Conservation (phyloP, 2,113 vertebrate species). For the Cyanocitta stelleri region DNA sequence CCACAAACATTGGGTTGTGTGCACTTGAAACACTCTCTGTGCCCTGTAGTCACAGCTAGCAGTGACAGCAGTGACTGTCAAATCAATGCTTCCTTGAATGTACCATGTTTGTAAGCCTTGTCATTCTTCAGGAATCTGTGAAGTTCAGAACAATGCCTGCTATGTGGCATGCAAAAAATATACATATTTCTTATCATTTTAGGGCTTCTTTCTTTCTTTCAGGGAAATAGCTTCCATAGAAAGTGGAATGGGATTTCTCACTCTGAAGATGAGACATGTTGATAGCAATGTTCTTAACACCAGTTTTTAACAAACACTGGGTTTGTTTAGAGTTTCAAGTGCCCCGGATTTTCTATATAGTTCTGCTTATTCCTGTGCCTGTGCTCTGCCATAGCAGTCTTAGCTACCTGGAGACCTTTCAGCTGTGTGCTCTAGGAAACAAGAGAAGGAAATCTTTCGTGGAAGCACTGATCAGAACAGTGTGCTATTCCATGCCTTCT, state of each 20-base stretch:
- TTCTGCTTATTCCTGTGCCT: background rate
- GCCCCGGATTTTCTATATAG: background rate
- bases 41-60: background rate
- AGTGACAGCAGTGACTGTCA: background rate
- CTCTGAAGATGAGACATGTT: background rate
- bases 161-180: background rate
- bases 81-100: background rate
- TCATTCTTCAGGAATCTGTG: background rate
- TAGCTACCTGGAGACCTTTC: background rate
- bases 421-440: background rate
- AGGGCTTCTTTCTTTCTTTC: slow-evolving; percentile 27
- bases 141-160: background rate
- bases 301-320: background rate
- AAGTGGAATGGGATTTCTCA: slow-evolving; percentile 13
- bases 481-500: background rate
- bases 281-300: background rate
- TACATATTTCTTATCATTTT: background rate
- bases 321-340: background rate
- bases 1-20: background rate
- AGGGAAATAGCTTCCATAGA: slow-evolving; percentile 12
- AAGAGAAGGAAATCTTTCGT: background rate
- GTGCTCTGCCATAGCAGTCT: background rate
- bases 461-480: background rate
- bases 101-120: background rate
- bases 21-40: background rate